A percentile compares a stretch with the other conserved stretches of the same genome.
Conservation (phyloP, 2,888 invertebrate genomes). For the Selenia dentaria region DNA sequence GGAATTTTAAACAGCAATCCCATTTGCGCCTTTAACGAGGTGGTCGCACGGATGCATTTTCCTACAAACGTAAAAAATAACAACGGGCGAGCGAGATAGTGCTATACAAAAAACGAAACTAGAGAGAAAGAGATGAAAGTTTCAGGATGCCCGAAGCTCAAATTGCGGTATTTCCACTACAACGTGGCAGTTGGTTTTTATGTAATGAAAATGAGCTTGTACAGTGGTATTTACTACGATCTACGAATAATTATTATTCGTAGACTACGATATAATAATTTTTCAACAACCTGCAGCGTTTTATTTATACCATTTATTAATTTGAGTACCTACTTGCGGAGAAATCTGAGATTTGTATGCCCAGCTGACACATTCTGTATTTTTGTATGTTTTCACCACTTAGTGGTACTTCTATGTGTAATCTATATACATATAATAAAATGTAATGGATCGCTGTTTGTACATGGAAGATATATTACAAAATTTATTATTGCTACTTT, state of each 20-base stretch:
- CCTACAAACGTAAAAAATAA: conserved; percentile 45
- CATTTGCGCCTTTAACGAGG: conserved; percentile 40
- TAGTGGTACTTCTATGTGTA: too few species aligned
- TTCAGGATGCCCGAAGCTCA: conserved; percentile 28
- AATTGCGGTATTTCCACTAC: conserved; percentile 41
- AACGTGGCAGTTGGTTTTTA: conserved; percentile 44
- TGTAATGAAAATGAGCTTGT: conserved; percentile 54
- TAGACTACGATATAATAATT: conserved; percentile 35
- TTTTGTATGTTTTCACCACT: too few species aligned
- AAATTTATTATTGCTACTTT: too few species aligned
- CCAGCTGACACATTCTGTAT: too few species aligned
- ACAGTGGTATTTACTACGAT: conserved; percentile 36
- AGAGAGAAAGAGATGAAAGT: conserved; percentile 18
- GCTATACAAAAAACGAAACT: neutral
- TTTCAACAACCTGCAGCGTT: conserved; percentile 30
- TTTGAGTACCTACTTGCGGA: too few species aligned
- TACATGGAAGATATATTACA: too few species aligned
- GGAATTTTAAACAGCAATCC: conserved; percentile 33
- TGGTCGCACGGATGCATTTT: conserved; percentile 38
- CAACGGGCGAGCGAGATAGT: conserved; percentile 33
- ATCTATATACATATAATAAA: too few species aligned
- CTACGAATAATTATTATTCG: too few species aligned
- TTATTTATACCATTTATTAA: neutral
- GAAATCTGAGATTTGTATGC: too few species aligned
- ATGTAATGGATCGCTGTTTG: too few species aligned